Evolutionary conservation across 35 echinoderm and acorn worm genomes (phyloP).

Genomic region (Amphiura filiformis): DNA sequence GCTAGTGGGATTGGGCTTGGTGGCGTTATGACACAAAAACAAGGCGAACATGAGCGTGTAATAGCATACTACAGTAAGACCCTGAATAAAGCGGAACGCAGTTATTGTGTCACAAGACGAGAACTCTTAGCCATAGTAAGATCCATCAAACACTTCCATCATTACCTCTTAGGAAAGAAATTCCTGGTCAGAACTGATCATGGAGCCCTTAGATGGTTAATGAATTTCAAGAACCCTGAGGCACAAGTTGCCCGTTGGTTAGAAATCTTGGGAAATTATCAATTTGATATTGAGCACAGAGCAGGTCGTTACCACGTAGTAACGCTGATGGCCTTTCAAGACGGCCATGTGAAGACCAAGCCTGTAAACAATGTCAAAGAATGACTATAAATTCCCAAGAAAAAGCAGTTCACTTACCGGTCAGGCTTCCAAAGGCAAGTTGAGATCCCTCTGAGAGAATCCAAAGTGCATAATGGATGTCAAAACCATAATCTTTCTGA

Average conservation of each 20-base stretch:
- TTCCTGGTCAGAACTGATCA: constrained; percentile 67
- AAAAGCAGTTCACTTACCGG: neutral
- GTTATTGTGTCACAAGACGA: constrained; percentile 41
- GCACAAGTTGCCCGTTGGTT: constrained; percentile 50
- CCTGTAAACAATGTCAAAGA: neutral
- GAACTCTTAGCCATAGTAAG: constrained; percentile 53
- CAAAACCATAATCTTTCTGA: too few species aligned
- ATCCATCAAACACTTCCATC: constrained; percentile 44
- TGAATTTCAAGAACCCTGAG: constrained; percentile 26
- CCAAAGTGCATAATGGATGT: neutral
- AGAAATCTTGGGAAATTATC: constrained; percentile 26
- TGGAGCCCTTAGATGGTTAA: constrained; percentile 32
- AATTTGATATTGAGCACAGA: constrained; percentile 48
- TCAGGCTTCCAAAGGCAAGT: neutral
- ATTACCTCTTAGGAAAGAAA: constrained; percentile 36
- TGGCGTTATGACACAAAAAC: constrained; percentile 35
- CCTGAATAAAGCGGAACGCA: constrained; percentile 29
- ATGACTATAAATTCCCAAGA: neutral
- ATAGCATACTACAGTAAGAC: constrained; percentile 35
- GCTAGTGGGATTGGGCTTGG: constrained; percentile 41
- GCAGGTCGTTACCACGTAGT: constrained; percentile 22
- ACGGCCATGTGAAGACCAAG: neutral
- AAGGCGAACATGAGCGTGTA: constrained; percentile 39
- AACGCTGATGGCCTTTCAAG: constrained; percentile 67
- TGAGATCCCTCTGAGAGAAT: neutral